phyloP scores from a whole-genome alignment of 2,797 vertebrate genomes.

The Danio tinwini region DNA sequence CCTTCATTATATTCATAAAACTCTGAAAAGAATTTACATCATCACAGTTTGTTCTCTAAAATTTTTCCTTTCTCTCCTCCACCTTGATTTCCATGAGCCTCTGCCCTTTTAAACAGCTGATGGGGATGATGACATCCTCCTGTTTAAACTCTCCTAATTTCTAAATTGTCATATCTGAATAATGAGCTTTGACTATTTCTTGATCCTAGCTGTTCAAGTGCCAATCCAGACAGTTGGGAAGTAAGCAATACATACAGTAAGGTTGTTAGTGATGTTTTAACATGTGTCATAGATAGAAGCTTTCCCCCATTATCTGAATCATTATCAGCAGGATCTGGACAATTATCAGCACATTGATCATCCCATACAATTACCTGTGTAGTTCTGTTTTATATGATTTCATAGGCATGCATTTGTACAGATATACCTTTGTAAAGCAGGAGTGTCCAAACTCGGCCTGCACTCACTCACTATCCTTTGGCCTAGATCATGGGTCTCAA shows the following conservation, averaged over 20 bases:
- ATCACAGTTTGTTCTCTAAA: not conserved
- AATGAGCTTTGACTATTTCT: not conserved
- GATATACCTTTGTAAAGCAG: no score
- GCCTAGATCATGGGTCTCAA: no score
- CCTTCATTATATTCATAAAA: conserved; percentile 1
- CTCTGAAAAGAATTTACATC: not conserved
- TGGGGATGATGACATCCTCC: conserved; percentile 11
- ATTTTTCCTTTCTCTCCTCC: not conserved
- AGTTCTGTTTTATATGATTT: not conserved
- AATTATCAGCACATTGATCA: not conserved
- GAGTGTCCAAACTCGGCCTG: no score
- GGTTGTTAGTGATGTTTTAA: conserved; percentile 10
- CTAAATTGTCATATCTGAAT: not conserved
- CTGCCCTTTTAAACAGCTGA: not conserved
- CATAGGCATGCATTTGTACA: not conserved
- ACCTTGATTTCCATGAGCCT: not conserved
- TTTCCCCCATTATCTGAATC: conserved; percentile 7
- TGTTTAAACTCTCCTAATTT: conserved; percentile 6
- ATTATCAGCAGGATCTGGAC: no score
- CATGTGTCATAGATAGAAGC: no score
- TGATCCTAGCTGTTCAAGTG: not conserved
- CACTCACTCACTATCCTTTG: no score
- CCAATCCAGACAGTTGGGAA: not conserved
- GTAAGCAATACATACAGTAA: conserved; percentile 13
- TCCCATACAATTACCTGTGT: not conserved